phyloP scores from a whole-genome alignment of 1,140 invertebrate genomes.

The Hyles euphorbiae region DNA sequence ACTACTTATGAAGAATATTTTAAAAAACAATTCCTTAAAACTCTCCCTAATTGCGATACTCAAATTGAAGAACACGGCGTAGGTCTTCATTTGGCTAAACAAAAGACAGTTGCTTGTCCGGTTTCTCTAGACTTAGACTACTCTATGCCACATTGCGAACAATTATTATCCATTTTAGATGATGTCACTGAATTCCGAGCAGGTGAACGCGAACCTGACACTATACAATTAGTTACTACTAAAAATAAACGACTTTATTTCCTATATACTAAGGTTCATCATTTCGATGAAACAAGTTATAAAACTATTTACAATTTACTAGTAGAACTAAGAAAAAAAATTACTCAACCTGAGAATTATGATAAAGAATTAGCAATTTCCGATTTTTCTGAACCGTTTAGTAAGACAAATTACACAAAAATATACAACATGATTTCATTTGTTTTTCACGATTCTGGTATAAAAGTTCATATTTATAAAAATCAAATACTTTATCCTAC shows the following conservation, averaged over 20 bases:
- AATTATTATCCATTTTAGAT: slow-evolving; percentile 25
- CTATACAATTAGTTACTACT: slow-evolving; percentile 14
- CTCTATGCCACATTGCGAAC: slow-evolving; percentile 31
- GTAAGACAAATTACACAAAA: slow-evolving; percentile 15
- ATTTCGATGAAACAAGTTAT: slow-evolving; percentile 28
- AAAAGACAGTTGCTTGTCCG: slow-evolving; percentile 22
- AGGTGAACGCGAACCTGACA: slow-evolving; percentile 24
- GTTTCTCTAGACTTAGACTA: slow-evolving; percentile 28
- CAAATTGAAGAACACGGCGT: slow-evolving; percentile 21
- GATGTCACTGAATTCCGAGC: slow-evolving; percentile 17
- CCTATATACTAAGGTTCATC: slow-evolving; percentile 32
- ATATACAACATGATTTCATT: slow-evolving; percentile 21
- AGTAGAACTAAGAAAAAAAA: slow-evolving; percentile 19
- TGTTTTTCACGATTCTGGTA: slow-evolving; percentile 17
- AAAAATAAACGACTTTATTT: slow-evolving; percentile 29
- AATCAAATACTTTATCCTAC: not conserved
- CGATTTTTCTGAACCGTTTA: slow-evolving; percentile 16
- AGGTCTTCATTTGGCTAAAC: slow-evolving; percentile 21
- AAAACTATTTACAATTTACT: slow-evolving; percentile 24
- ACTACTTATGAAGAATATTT: slow-evolving; percentile 6
- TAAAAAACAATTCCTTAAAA: slow-evolving; percentile 24
- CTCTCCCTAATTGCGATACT: slow-evolving; percentile 12
- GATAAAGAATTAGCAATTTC: slow-evolving; percentile 11
- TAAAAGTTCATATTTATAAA: slow-evolving; percentile 11
- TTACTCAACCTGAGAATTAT: slow-evolving; percentile 2